Percentiles rank a stretch among this genome's conserved stretches.
These are phyloP conservation scores for Rhodinocichla rosea DNA, from an alignment of 2,113 vertebrate genomes.

Conservation along the genomic window DNA sequence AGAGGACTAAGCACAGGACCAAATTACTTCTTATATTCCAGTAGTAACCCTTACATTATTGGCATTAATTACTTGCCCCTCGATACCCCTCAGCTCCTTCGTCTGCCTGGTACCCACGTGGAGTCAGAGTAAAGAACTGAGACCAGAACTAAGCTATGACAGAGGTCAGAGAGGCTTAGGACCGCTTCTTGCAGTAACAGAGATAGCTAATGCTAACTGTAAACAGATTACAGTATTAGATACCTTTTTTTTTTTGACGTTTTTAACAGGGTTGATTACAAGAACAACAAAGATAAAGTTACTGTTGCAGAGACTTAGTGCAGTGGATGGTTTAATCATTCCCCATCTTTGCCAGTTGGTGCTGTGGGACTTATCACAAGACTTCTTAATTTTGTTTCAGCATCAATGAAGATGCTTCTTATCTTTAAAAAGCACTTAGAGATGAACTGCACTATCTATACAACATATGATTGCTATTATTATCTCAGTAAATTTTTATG, in stretches of 20 bases:
- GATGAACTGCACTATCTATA: neutral
- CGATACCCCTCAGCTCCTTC: neutral
- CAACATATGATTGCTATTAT: neutral
- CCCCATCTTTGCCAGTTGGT: neutral
- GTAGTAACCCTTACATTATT: neutral
- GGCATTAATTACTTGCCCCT: neutral
- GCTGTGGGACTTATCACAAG: neutral
- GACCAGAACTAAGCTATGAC: neutral
- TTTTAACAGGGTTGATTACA: neutral
- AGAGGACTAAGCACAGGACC: neutral
- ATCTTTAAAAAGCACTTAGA: constrained; percentile 11
- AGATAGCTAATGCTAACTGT: neutral
- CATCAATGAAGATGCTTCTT: neutral
- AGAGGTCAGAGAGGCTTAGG: neutral
- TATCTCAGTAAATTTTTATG: constrained; percentile 26
- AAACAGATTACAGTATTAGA: neutral
- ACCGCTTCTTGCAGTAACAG: neutral
- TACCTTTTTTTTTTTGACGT: neutral
- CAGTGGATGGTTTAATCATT: neutral
- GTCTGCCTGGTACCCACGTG: neutral
- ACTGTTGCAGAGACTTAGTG: neutral
- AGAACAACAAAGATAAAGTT: neutral
- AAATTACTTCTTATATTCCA: neutral
- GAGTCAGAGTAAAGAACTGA: neutral
- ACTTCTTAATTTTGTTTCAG: neutral